These are phyloP conservation scores for Oryzias curvinotus DNA, from an alignment of 2,113 vertebrate species.

Conservation along the genomic window DNA sequence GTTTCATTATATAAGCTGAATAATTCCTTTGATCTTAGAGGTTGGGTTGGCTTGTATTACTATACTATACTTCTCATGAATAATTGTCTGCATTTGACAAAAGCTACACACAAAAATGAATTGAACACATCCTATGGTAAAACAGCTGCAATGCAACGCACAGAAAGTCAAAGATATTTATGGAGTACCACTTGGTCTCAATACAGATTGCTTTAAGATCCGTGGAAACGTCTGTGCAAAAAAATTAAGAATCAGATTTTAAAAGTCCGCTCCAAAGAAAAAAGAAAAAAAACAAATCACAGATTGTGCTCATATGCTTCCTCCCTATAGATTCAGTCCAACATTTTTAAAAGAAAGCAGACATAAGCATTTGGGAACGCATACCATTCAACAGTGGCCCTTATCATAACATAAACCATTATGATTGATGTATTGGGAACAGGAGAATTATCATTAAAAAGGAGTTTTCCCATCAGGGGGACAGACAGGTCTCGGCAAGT, in stretches of 20 bases:
- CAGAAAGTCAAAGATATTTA: no score
- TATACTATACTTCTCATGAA: no score
- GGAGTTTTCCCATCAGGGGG: neutral
- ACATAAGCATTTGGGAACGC: neutral
- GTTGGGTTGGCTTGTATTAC: no score
- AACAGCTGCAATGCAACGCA: no score
- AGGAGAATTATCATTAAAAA: conserved; percentile 30
- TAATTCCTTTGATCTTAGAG: no score
- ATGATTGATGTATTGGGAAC: conserved; percentile 14
- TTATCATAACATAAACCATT: conserved; percentile 9
- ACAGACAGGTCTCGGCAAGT: conserved; percentile 6
- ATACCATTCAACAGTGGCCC: neutral
- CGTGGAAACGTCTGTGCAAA: no score
- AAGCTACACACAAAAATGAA: no score
- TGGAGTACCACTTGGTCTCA: no score
- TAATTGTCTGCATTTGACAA: no score
- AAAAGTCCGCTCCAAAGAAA: neutral
- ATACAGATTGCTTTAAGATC: no score
- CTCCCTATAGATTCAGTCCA: neutral
- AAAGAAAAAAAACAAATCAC: neutral
- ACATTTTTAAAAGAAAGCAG: conserved; percentile 4
- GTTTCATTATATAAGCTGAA: no score
- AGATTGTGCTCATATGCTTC: neutral
- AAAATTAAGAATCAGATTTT: conserved; percentile 1
- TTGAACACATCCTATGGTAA: no score